A percentile compares a stretch with the other conserved stretches of the same genome.
Evolutionary conservation across 1,140 invertebrate genomes (phyloP).

Genomic region (Drosophila albomicans): DNA sequence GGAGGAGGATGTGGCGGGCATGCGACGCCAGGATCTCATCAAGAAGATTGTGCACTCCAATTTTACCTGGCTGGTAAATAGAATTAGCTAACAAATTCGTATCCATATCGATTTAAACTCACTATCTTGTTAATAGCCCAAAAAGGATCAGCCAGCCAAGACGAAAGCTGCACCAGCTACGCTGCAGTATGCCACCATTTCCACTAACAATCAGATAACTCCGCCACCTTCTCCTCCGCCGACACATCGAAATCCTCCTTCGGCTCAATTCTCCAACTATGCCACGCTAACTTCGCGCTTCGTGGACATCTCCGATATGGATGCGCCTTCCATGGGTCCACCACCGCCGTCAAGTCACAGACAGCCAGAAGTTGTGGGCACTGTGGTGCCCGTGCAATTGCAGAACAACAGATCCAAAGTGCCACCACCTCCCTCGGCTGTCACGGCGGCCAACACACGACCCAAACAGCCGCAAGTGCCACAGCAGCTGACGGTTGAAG

Average conservation of each 20-base stretch:
- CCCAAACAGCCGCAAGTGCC: constrained; percentile 50
- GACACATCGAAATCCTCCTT: constrained; percentile 19
- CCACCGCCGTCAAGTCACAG: neutral
- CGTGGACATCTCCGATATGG: constrained; percentile 63
- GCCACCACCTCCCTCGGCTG: constrained; percentile 69
- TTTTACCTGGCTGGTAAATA: constrained; percentile 70
- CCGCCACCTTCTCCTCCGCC: constrained; percentile 63
- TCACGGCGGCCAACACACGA: constrained; percentile 58
- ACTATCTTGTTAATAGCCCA: constrained; percentile 36
- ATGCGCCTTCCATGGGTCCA: constrained; percentile 28
- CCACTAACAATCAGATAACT: constrained; percentile 61
- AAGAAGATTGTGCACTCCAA: constrained; percentile 77
- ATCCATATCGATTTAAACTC: neutral
- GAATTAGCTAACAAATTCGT: neutral
- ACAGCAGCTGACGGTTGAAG: constrained; percentile 56
- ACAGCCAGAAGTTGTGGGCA: constrained; percentile 42
- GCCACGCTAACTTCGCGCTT: constrained; percentile 62
- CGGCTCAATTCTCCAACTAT: constrained; percentile 58
- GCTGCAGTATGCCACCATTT: constrained; percentile 74
- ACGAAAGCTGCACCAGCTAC: constrained; percentile 20
- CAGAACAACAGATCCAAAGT: constrained; percentile 48
- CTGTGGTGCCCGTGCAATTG: constrained; percentile 54
- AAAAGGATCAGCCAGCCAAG: constrained; percentile 34
- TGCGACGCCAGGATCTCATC: constrained; percentile 63
- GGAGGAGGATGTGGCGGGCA: constrained; percentile 65